phyloP scores from a whole-genome alignment of 2,888 invertebrate genomes.

The Drosophila borborema region DNA sequence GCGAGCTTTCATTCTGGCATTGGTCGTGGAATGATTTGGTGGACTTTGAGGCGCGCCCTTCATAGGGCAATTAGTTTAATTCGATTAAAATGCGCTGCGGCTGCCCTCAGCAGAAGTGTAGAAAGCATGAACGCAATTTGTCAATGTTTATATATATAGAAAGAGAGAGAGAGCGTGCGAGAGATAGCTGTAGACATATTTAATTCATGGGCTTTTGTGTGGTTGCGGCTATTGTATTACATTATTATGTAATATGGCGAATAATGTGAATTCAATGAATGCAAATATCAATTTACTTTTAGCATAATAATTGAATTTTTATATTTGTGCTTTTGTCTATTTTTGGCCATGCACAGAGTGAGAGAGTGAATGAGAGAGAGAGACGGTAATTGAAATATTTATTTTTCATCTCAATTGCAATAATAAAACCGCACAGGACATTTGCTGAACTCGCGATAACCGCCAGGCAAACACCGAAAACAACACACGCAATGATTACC shows the following conservation, averaged over 20 bases:
- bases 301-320: conserved; percentile 81
- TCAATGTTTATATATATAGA: conserved; percentile 10
- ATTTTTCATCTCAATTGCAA: conserved; percentile 77
- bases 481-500: conserved; percentile 15
- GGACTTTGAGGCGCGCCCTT: conserved; percentile 33
- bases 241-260: conserved; percentile 56
- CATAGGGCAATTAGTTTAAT: conserved; percentile 75
- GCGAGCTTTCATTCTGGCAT: conserved; percentile 28
- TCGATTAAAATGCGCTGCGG: conserved; percentile 67
- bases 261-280: conserved; percentile 64
- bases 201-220: conserved; percentile 50
- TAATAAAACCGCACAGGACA: conserved; percentile 68
- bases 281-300: conserved; percentile 78
- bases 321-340: conserved; percentile 65
- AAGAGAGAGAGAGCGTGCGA: too few species aligned
- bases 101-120: conserved; percentile 24
- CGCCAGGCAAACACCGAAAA: conserved; percentile 45
- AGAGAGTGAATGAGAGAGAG: neutral
- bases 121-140: conserved; percentile 50
- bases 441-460: conserved; percentile 54
- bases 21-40: conserved; percentile 18
- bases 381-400: conserved; percentile 76
- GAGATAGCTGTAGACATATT: conserved; percentile 7
- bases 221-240: conserved; percentile 39
- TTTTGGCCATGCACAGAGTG: conserved; percentile 35